Conservation (phyloP, 2,797 vertebrate species). For the Brachyrhaphis roseni region DNA sequence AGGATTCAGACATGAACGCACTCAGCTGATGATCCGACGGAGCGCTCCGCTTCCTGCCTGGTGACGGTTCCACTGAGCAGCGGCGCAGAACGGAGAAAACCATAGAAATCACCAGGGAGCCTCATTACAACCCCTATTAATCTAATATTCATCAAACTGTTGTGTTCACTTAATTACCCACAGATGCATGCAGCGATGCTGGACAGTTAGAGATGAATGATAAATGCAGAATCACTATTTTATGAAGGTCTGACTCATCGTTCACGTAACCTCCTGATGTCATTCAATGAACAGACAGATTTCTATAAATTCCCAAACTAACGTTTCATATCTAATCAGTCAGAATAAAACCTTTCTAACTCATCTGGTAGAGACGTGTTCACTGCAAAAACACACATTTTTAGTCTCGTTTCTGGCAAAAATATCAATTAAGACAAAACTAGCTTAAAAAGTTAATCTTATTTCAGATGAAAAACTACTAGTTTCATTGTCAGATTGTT, state of each 20-base stretch:
- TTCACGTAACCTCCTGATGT: not conserved
- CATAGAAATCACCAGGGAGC: not conserved
- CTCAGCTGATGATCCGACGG: not conserved
- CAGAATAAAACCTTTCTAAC: too few relatives aligned
- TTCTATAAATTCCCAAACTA: too few relatives aligned
- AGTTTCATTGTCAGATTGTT: too few relatives aligned
- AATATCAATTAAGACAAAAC: too few relatives aligned
- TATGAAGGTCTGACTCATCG: not conserved
- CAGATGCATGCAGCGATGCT: not conserved
- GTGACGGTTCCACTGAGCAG: not conserved
- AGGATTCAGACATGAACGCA: not conserved
- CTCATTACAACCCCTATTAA: not conserved
- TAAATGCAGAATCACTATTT: not conserved
- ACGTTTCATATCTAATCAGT: too few relatives aligned
- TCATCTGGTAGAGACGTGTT: too few relatives aligned
- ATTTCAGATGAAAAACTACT: too few relatives aligned
- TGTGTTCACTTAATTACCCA: not conserved
- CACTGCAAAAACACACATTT: too few relatives aligned
- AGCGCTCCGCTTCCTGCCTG: not conserved
- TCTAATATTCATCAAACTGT: constrained; percentile 1
- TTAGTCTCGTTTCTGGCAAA: too few relatives aligned
- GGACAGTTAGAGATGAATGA: not conserved
- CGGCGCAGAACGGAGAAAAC: not conserved
- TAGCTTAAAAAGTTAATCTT: too few relatives aligned
- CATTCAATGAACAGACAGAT: not conserved